These are phyloP conservation scores for Cheilosia vernalis DNA, from an alignment of 2,888 invertebrate genomes.

Conservation along the genomic window DNA sequence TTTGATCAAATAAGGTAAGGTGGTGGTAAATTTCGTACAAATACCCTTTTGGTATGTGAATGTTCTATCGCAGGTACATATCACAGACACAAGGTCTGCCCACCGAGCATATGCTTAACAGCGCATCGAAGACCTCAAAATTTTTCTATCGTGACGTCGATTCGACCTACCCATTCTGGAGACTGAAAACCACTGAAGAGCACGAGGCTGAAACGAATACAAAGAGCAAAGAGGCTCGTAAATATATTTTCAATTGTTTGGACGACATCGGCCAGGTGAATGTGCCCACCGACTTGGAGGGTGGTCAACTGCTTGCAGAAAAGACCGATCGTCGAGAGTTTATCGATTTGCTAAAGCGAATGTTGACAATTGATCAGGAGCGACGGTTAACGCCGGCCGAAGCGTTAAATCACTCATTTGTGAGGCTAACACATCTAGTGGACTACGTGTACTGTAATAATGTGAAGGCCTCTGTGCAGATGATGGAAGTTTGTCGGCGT, in stretches of 20 bases:
- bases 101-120: slow-evolving; percentile 98
- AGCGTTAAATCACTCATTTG: slow-evolving; percentile 97
- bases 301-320: slow-evolving; percentile 97
- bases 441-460: slow-evolving; percentile 99
- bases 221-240: slow-evolving; percentile 99
- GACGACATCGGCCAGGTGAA: slow-evolving; percentile 99
- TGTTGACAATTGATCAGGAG: slow-evolving; percentile 99
- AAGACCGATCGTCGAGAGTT: slow-evolving; percentile 98
- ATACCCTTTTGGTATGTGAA: not conserved
- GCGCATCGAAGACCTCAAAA: slow-evolving; percentile 98
- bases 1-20: slow-evolving; percentile 97
- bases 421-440: slow-evolving; percentile 95
- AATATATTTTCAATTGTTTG: slow-evolving; percentile 99
- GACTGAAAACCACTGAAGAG: slow-evolving; percentile 97
- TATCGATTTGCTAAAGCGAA: slow-evolving; percentile 97
- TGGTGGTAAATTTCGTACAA: not conserved
- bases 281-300: slow-evolving; percentile 98
- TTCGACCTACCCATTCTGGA: slow-evolving; percentile 94
- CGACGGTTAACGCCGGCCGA: slow-evolving; percentile 97
- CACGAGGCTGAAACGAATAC: slow-evolving; percentile 98
- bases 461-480: slow-evolving; percentile 98
- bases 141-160: slow-evolving; percentile 99
- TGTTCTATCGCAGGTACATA: slow-evolving; percentile 86
- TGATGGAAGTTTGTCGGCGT: slow-evolving; percentile 94
- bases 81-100: slow-evolving; percentile 98